Conservation (phyloP, 2,113 vertebrate genomes). For the Trinectes maculatus region DNA sequence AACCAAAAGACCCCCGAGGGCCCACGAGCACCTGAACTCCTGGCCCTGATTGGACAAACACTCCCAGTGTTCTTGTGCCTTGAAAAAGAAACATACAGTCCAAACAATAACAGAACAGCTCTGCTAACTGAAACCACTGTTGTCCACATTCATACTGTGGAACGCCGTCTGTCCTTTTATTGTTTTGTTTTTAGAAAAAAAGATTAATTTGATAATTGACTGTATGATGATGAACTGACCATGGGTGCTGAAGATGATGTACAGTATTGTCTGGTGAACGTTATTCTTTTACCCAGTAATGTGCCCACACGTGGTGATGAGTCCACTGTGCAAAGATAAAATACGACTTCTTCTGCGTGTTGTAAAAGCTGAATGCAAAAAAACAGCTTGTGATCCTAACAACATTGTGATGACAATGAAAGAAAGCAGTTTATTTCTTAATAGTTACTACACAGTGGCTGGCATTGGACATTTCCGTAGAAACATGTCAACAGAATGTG, state of each 20-base stretch:
- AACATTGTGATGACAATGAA: neutral
- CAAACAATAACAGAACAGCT: slow-evolving; percentile 26
- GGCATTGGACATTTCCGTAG: slow-evolving; percentile 38
- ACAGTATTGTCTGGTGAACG: slow-evolving; percentile 7
- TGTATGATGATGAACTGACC: slow-evolving; percentile 25
- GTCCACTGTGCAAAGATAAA: slow-evolving; percentile 19
- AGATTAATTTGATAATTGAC: slow-evolving; percentile 23
- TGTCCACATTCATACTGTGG: slow-evolving; percentile 11
- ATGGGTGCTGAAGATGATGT: slow-evolving; percentile 25
- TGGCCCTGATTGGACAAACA: slow-evolving; percentile 53
- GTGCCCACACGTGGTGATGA: slow-evolving; percentile 4
- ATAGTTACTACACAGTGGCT: slow-evolving; percentile 9
- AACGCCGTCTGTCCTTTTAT: slow-evolving; percentile 20
- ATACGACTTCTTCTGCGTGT: slow-evolving; percentile 40
- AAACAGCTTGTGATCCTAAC: slow-evolving; percentile 3
- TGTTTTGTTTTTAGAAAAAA: slow-evolving; percentile 42
- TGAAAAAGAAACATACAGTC: slow-evolving; percentile 55
- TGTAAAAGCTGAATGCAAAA: no score
- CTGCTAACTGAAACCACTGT: slow-evolving; percentile 55
- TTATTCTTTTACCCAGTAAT: slow-evolving; percentile 8
- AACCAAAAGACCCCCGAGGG: slow-evolving; percentile 24
- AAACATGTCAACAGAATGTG: slow-evolving; percentile 20
- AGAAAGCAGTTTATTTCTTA: no score
- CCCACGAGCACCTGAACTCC: slow-evolving; percentile 54
- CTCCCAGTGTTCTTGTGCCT: slow-evolving; percentile 71